Evolutionary conservation across 2,888 invertebrate species (phyloP), one percentile per base, ranked within the genome.

Genomic region (Tenthredo livida): DNA sequence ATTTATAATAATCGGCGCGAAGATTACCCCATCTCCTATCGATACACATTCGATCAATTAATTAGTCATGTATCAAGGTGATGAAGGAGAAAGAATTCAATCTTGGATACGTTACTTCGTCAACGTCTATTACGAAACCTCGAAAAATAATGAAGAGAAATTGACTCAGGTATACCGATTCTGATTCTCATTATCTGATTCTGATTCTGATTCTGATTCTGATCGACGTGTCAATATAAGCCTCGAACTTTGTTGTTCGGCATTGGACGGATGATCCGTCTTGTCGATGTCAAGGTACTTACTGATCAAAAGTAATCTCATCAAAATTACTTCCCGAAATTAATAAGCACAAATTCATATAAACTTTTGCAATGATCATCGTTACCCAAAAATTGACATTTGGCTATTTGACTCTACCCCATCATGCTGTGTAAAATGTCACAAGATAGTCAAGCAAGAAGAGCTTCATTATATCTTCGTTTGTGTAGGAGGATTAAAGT

Each of bases 181-280:
- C 29, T 77, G 54, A 40, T n/a, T 33, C 12, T 67, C 4, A 54
- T 37, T n/a, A n/a, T n/a, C n/a, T n/a, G n/a, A 50, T 33, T 67
- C 25, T 67, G 29, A 50, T 10, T 33, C 9, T 77, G 75, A 54
- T 37, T 67, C 25, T 67, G 33, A 54, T 10, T 33, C 9, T 77
- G 77, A 77, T 37, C 40, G 54, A 77, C 54, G 77, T 77, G 50
- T 75, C 75, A 77, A 77, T 33, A 77, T 33, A 33, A 33, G 77
- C 77, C 77, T 10, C 5, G 4, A 77, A n/a, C 77, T 77, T 25
- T 40, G 2, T 54, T 54, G 77, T 54, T 54, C 33, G 77, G 77
- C n/a, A 77, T 77, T 50, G 29, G 29, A 29, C 54, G 37, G 37
- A 37, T 37, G 75, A 77, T 77, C 75, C 29, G 29, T 77, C 75